Base-by-base conservation (phyloP, 1,140 invertebrate species). In the Berghia stephanieae region DNA sequence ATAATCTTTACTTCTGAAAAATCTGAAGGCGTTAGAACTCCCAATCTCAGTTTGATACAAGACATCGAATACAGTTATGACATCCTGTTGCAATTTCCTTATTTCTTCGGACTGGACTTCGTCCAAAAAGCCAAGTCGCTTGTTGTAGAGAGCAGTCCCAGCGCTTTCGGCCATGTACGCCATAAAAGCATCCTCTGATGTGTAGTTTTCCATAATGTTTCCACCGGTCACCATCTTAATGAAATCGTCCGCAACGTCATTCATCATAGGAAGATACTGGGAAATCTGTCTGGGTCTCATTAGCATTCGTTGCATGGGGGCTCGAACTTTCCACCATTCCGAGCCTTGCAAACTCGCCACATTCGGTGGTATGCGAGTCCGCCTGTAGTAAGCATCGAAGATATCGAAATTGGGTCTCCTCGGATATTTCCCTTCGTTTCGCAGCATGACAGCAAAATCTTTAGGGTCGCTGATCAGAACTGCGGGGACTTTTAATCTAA, bases 361-460 rank as follows among this genome's bases (percentile, higher is more conserved):
- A n/a, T n/a, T n/a, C n/a, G n/a, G n/a, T n/a, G n/a, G n/a, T n/a
- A n/a, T n/a, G n/a, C n/a, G n/a, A n/a, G n/a, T n/a, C 16, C n/a
- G 42, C 49, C 21, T 27, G 68, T n/a, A 40, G 24, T 27, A 5
- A 68, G 24, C 66, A 68, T n/a, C 1, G 43, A 68, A 27, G 31
- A 16, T 16, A 40, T 69, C 40, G 16, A 40, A 18, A 3, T 27
- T 18, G 18, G 34, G 31, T 31, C 71, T 36, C 2, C 1, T 13
- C 2, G 71, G 71, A 57, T 57, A 73, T 16, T 60, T 55, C 3
- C 71, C 71, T 36, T 73, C 71, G n/a, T 57, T 73, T 36, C 52
- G 40, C 49, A 57, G 60, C 10, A 73, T 52, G 21, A 42, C 31
- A 31, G 55, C 71, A 18, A 73, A 2, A 40, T 73, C 71, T 57